phyloP scores from a whole-genome alignment of 2,113 vertebrate species.

The Equus przewalskii region DNA sequence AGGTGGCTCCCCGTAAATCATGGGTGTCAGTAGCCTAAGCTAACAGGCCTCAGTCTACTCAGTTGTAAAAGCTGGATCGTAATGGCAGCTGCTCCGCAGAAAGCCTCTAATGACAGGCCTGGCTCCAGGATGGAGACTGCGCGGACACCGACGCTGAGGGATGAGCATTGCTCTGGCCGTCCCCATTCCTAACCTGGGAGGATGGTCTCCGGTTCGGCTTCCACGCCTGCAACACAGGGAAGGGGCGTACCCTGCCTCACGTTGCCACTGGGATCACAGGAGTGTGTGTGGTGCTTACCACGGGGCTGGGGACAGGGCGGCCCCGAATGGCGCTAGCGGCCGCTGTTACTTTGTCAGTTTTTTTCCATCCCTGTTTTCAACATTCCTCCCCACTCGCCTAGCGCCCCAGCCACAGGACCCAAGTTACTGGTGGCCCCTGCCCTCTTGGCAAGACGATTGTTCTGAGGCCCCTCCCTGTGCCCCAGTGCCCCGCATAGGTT shows the following conservation, averaged over 20 bases:
- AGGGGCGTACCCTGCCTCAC: neutral
- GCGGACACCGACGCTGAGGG: fast-evolving
- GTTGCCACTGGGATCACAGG: neutral
- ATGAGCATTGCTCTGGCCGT: neutral
- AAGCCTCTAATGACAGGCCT: neutral
- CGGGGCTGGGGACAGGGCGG: neutral
- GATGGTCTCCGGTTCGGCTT: neutral
- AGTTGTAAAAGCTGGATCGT: neutral
- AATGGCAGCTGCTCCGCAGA: neutral
- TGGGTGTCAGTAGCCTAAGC: neutral
- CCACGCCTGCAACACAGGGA: neutral
- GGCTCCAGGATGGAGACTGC: neutral
- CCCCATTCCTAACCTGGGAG: neutral
- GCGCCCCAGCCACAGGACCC: neutral
- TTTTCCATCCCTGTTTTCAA: neutral
- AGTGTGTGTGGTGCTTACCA: neutral
- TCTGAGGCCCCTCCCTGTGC: neutral
- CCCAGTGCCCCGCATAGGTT: neutral
- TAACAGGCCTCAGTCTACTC: neutral
- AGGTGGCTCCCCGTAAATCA: neutral
- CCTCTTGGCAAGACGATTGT: neutral
- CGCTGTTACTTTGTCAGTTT: neutral
- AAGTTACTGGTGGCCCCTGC: neutral
- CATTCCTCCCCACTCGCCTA: neutral
- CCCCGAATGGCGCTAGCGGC: neutral